Conservation (phyloP, 2,888 invertebrate species). For the Pecten maximus region DNA sequence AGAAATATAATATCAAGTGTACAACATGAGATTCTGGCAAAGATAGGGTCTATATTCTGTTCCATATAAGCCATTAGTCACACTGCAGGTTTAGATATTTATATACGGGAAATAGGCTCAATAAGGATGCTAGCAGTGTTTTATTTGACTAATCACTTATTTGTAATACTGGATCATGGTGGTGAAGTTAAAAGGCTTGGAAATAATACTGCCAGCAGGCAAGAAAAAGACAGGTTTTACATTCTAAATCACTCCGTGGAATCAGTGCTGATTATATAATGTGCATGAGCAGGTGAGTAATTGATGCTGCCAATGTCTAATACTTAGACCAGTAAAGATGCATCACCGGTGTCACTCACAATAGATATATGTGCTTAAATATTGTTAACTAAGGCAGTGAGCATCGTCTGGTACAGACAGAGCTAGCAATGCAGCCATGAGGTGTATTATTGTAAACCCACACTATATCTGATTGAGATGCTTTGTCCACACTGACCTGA, state of each 20-base stretch:
- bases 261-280: background rate
- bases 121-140: background rate
- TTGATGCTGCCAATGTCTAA: background rate
- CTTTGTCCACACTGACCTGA: background rate
- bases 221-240: background rate
- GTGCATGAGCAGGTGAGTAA: background rate
- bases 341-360: background rate
- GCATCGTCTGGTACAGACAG: background rate
- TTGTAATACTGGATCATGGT: background rate
- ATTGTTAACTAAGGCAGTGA: conserved; percentile 10
- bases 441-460: background rate
- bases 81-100: no score
- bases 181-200: background rate
- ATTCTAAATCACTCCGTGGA: background rate
- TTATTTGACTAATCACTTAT: background rate
- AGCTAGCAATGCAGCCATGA: background rate
- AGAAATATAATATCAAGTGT: background rate
- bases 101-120: no score
- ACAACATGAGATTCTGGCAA: background rate
- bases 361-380: background rate
- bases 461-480: background rate
- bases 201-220: background rate
- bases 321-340: background rate
- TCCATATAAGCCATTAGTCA: no score
- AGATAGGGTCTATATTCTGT: background rate